A percentile compares a stretch with the other conserved stretches of the same genome.
Conservation (phyloP, 2,888 invertebrate species). For the Sisyra nigra region DNA sequence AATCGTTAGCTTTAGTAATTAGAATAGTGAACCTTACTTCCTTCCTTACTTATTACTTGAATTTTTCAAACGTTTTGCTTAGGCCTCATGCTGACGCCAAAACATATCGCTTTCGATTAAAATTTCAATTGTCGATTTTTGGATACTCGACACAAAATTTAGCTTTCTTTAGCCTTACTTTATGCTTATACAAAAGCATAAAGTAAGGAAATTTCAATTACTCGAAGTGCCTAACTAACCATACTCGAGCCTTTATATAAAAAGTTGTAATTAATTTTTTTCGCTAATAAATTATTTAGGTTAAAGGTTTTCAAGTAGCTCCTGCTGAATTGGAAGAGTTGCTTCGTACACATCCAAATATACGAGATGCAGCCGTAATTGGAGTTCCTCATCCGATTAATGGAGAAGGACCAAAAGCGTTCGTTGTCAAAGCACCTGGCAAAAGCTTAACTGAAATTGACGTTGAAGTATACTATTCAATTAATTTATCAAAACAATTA, state of each 20-base stretch:
- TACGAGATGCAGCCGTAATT: slow-evolving; percentile 70
- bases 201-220: no score
- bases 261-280: background rate
- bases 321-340: slow-evolving; percentile 76
- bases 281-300: slow-evolving; percentile 3
- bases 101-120: no score
- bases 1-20: no score
- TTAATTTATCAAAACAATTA: background rate
- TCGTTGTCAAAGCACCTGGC: slow-evolving; percentile 40
- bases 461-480: slow-evolving; percentile 1
- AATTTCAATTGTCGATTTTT: no score
- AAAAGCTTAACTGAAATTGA: slow-evolving; percentile 14
- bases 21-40: no score
- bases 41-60: no score
- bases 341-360: slow-evolving; percentile 50
- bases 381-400: slow-evolving; percentile 48
- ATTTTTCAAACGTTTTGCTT: no score
- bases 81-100: no score
- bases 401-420: slow-evolving; percentile 66
- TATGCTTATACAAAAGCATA: no score
- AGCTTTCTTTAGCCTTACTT: no score
- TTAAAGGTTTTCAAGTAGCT: slow-evolving; percentile 56
- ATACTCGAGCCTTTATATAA: background rate
- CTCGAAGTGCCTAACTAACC: no score
- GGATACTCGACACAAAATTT: no score